Percentiles rank a stretch among this genome's conserved stretches.
These are phyloP conservation scores for Microplitis demolitor DNA, from an alignment of 1,140 invertebrate species.

Conservation along the genomic window DNA sequence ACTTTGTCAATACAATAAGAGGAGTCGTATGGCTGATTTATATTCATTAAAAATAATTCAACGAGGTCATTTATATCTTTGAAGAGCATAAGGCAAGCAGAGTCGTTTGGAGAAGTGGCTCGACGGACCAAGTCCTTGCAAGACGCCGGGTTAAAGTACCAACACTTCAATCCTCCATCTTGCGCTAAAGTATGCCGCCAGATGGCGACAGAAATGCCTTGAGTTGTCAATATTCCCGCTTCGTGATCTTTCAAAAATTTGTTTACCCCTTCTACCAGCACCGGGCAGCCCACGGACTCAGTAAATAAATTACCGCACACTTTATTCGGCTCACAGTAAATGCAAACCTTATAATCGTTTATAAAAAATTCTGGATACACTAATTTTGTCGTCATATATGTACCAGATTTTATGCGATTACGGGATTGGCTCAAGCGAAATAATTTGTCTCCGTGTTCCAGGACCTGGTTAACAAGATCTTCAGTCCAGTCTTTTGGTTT, in stretches of 20 bases:
- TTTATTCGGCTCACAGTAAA: slow-evolving; percentile 36
- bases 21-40: slow-evolving; percentile 37
- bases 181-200: slow-evolving; percentile 31
- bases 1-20: slow-evolving; percentile 47
- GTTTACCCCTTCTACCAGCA: slow-evolving; percentile 39
- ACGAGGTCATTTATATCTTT: slow-evolving; percentile 35
- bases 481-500: slow-evolving; percentile 42
- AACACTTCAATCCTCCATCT: slow-evolving; percentile 24
- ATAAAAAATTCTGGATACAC: slow-evolving; percentile 47
- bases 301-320: slow-evolving; percentile 43
- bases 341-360: slow-evolving; percentile 41
- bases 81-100: slow-evolving; percentile 43
- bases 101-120: slow-evolving; percentile 14
- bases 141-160: slow-evolving; percentile 42
- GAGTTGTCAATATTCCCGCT: slow-evolving; percentile 44
- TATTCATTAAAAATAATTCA: slow-evolving; percentile 38
- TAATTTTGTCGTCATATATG: slow-evolving; percentile 39
- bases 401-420: slow-evolving; percentile 31
- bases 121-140: slow-evolving; percentile 33
- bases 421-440: slow-evolving; percentile 38
- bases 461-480: slow-evolving; percentile 36
- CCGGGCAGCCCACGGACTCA: slow-evolving; percentile 36
- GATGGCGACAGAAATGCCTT: slow-evolving; percentile 42
- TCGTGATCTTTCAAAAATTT: slow-evolving; percentile 39
- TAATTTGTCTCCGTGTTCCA: slow-evolving; percentile 46